A percentile compares a stretch with the other conserved stretches of the same genome.
Conservation (phyloP, 2,113 vertebrate species). For the Psephotus haematonotus region DNA sequence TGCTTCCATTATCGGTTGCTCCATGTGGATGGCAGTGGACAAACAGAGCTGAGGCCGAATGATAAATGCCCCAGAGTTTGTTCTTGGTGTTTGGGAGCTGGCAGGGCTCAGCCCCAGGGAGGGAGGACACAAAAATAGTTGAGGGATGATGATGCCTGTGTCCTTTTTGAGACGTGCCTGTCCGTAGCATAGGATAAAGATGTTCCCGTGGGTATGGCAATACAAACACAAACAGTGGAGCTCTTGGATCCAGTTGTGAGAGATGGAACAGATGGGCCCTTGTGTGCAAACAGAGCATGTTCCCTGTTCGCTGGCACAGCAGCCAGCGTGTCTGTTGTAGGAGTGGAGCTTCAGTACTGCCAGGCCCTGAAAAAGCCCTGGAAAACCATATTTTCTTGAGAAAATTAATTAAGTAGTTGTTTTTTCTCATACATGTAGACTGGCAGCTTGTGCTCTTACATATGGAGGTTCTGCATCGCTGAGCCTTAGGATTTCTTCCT, state of each 20-base stretch:
- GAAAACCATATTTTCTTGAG: neutral
- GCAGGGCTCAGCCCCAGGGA: neutral
- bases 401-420: slow-evolving; percentile 8
- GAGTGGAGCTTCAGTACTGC: neutral
- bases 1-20: neutral
- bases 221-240: neutral
- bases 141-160: neutral
- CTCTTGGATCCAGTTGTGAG: slow-evolving; percentile 36
- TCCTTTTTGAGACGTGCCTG: neutral
- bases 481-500: neutral
- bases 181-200: neutral
- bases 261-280: slow-evolving; percentile 35
- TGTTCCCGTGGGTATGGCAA: neutral
- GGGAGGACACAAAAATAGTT: neutral
- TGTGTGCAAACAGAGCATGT: slow-evolving; percentile 14
- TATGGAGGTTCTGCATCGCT: neutral
- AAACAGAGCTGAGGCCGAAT: neutral
- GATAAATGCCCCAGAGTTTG: neutral
- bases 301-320: neutral
- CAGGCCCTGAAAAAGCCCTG: neutral
- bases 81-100: neutral
- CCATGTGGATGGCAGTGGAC: neutral
- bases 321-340: neutral
- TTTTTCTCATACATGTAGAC: neutral
- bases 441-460: neutral